A percentile compares a stretch with the other conserved stretches of the same genome.
Conservation (phyloP, 1,140 invertebrate species). For the Drosophila fuyamai region DNA sequence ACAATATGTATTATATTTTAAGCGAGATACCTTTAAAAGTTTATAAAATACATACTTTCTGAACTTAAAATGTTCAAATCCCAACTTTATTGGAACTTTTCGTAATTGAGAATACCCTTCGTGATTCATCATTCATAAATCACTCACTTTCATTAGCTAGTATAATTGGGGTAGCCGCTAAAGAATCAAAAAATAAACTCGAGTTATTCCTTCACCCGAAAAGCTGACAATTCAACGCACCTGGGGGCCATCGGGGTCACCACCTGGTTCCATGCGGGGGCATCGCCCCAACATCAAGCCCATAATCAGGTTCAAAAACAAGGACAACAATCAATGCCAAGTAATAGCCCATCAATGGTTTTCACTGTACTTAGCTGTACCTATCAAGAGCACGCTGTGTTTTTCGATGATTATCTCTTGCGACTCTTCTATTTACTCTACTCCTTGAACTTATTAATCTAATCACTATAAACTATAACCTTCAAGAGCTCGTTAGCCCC, state of each 20-base stretch:
- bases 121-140: slow-evolving; percentile 29
- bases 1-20: too few relatives aligned
- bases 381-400: slow-evolving; percentile 60
- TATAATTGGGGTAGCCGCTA: slow-evolving; percentile 16
- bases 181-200: slow-evolving; percentile 32
- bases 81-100: neutral
- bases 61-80: too few relatives aligned
- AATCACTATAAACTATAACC: slow-evolving; percentile 12
- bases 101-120: neutral
- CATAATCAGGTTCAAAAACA: slow-evolving; percentile 32
- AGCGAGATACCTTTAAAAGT: too few relatives aligned
- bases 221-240: slow-evolving; percentile 62
- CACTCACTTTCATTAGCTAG: slow-evolving; percentile 16
- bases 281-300: slow-evolving; percentile 60
- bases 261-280: slow-evolving; percentile 83
- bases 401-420: slow-evolving; percentile 42
- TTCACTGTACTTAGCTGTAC: slow-evolving; percentile 52
- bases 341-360: slow-evolving; percentile 51
- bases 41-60: too few relatives aligned
- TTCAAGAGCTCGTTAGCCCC: slow-evolving; percentile 22
- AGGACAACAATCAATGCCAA: slow-evolving; percentile 43
- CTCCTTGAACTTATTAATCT: slow-evolving; percentile 22
- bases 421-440: slow-evolving; percentile 30
- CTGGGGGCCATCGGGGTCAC: slow-evolving; percentile 78
- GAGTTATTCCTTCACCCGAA: slow-evolving; percentile 27